These are phyloP conservation scores for Plecotus auritus DNA, from an alignment of 2,113 vertebrate species.

Conservation along the genomic window DNA sequence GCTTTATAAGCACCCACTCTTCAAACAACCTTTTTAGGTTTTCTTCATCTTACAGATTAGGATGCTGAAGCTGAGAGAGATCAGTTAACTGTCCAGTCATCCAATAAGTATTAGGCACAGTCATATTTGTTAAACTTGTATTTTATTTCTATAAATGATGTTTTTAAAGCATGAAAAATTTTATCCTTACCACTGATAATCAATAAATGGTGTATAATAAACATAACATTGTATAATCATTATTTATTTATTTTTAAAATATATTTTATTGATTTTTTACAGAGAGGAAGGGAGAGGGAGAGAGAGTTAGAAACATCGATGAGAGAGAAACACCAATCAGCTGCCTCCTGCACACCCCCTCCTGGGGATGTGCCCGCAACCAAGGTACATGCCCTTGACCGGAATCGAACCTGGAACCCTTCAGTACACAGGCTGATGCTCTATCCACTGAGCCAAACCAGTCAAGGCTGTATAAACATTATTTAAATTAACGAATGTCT, in stretches of 20 bases:
- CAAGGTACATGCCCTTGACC: no score
- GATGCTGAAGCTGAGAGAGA: not conserved
- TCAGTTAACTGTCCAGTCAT: not conserved
- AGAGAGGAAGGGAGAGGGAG: no score
- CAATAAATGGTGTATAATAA: not conserved
- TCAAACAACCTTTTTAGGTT: not conserved
- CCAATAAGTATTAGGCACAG: not conserved
- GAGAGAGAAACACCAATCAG: no score
- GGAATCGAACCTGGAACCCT: no score
- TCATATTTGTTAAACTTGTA: not conserved
- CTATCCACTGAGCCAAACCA: no score
- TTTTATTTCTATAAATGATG: constrained; percentile 1
- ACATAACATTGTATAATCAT: not conserved
- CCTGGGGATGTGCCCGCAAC: no score
- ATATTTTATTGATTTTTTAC: no score
- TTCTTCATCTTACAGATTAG: not conserved
- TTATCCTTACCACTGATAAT: not conserved
- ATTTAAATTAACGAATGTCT: not conserved
- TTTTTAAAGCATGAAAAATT: not conserved
- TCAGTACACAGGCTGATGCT: no score
- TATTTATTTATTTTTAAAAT: no score
- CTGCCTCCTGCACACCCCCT: no score
- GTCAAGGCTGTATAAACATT: not conserved
- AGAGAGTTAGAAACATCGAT: no score
- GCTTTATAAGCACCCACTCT: not conserved